phyloP scores from a whole-genome alignment of 2,113 vertebrate genomes.

The Apodemus sylvaticus region DNA sequence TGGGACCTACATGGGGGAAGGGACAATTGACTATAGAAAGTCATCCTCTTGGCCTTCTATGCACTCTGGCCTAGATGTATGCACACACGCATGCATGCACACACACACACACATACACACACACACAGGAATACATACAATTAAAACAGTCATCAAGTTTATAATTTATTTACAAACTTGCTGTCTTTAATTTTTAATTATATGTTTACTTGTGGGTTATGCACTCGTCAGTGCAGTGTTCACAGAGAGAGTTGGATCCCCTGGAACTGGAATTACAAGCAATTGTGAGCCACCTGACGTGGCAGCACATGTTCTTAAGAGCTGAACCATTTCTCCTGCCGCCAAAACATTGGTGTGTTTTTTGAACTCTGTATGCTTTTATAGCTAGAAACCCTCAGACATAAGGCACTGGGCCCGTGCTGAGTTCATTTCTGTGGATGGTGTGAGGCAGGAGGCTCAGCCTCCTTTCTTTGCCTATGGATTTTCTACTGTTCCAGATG shows the following conservation, averaged over 20 bases:
- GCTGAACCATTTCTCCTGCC: background rate
- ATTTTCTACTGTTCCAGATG: background rate
- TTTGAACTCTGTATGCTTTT: background rate
- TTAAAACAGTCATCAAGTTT: background rate
- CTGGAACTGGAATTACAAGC: background rate
- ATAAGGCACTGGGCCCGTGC: background rate
- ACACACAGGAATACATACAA: background rate
- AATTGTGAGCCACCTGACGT: background rate
- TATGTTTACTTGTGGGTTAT: background rate
- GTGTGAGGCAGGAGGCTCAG: background rate
- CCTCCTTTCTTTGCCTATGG: background rate
- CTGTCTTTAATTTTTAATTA: background rate
- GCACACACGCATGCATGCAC: background rate
- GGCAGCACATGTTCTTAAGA: background rate
- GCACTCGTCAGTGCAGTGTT: background rate
- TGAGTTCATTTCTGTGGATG: constrained; percentile 18
- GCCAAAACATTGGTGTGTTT: background rate
- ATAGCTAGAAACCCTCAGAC: constrained; percentile 9
- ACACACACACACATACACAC: background rate
- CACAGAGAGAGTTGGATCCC: background rate
- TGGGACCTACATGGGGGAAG: background rate
- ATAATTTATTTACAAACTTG: constrained; percentile 2
- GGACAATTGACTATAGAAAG: background rate
- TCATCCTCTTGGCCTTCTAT: background rate
- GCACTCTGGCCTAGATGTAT: background rate